Conservation (phyloP, 2,888 invertebrate genomes). For the Acanthosepion pharaonis region DNA sequence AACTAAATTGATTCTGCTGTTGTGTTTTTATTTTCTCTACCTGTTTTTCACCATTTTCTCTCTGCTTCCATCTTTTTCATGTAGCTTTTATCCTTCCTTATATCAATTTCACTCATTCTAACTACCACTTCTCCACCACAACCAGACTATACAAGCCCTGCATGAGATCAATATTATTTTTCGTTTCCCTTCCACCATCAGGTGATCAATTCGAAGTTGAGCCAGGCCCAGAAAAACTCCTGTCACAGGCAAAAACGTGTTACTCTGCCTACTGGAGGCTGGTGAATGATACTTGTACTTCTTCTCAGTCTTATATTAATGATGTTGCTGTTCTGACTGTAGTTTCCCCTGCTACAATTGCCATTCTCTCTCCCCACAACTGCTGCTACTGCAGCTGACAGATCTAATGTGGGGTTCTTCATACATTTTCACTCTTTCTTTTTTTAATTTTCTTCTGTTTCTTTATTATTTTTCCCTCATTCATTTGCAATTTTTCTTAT, state of each 20-base stretch:
- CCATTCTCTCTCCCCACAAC: background rate
- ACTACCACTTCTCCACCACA: background rate
- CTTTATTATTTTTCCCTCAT: background rate
- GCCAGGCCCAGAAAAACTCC: constrained; percentile 33
- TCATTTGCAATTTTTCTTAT: background rate
- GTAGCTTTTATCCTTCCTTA: background rate
- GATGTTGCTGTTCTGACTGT: constrained; percentile 11
- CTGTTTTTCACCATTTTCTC: background rate
- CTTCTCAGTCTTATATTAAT: background rate
- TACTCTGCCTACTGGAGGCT: constrained; percentile 33
- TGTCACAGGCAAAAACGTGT: background rate
- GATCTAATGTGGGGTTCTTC: constrained; percentile 7
- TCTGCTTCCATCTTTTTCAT: background rate
- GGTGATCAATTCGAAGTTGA: constrained; percentile 21
- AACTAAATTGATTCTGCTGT: background rate
- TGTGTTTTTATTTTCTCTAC: background rate
- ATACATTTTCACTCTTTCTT: background rate
- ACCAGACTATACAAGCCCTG: background rate
- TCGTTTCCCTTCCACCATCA: constrained; percentile 9
- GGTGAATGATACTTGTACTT: background rate
- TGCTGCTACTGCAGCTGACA: background rate
- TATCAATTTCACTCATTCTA: background rate
- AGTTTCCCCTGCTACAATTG: background rate
- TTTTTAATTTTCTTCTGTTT: background rate
- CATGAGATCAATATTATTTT: constrained; percentile 5